These are phyloP conservation scores for Silurus asotus DNA, from an alignment of 2,113 vertebrate species.

Conservation along the genomic window DNA sequence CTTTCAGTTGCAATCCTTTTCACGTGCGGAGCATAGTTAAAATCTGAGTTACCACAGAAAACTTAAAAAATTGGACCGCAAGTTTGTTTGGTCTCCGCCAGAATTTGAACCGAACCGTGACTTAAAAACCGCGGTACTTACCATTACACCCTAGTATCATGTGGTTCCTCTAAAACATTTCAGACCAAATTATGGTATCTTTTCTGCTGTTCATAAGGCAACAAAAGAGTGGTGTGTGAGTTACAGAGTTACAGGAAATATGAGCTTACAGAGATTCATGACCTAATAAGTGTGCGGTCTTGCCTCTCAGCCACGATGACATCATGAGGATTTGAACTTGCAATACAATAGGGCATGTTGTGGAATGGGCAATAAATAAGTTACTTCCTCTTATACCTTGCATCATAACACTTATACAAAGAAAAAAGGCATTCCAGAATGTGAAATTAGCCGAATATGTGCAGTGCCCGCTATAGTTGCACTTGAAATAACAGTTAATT, in stretches of 20 bases:
- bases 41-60: no score
- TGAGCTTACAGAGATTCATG: neutral
- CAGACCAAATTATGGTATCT: neutral
- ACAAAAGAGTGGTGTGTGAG: neutral
- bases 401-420: neutral
- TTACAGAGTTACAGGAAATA: neutral
- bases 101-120: no score
- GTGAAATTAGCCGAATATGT: neutral
- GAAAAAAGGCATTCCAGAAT: neutral
- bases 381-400: neutral
- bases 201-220: neutral
- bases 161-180: neutral
- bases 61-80: no score
- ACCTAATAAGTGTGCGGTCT: neutral
- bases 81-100: no score
- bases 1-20: no score
- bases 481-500: neutral
- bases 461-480: neutral
- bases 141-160: neutral
- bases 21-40: no score
- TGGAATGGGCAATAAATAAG: neutral
- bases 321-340: neutral
- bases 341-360: neutral
- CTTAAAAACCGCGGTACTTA: no score
- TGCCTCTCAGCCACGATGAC: neutral